phyloP scores from a whole-genome alignment of 2,797 vertebrate species.

The Otolemur crassicaudatus region DNA sequence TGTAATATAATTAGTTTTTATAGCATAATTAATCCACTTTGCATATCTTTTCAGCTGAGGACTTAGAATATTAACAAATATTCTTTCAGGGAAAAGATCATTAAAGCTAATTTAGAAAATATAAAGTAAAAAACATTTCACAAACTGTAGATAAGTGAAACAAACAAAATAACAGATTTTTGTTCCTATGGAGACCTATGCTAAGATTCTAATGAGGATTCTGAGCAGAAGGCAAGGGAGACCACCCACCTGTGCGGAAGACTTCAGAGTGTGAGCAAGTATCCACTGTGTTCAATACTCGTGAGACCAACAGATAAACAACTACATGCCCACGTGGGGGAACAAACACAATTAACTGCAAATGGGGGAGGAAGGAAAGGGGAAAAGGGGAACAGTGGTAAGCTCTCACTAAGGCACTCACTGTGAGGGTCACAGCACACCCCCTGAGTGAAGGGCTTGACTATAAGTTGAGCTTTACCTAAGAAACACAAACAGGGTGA shows the following conservation, averaged over 20 bases:
- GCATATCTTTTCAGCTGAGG: background rate
- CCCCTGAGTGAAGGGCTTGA: too few relatives aligned
- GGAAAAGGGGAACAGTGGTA: too few relatives aligned
- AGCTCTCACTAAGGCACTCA: too few relatives aligned
- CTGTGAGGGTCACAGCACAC: too few relatives aligned
- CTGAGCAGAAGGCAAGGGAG: background rate
- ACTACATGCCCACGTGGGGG: too few relatives aligned
- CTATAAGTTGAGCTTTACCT: too few relatives aligned
- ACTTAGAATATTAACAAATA: constrained; percentile 60
- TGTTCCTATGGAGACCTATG: background rate
- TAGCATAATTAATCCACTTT: constrained; percentile 48
- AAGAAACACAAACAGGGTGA: too few relatives aligned
- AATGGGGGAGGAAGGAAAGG: too few relatives aligned
- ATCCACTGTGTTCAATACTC: too few relatives aligned
- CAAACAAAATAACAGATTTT: constrained; percentile 59
- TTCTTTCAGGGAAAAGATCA: constrained; percentile 53
- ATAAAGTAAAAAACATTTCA: constrained; percentile 13
- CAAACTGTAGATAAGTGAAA: constrained; percentile 20
- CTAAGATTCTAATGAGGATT: constrained; percentile 49
- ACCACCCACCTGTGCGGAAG: constrained; percentile 28
- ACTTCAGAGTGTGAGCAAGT: background rate
- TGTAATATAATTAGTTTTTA: constrained; percentile 47
- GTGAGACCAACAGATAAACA: too few relatives aligned
- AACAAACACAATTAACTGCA: too few relatives aligned
- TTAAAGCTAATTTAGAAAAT: constrained; percentile 59